These are phyloP conservation scores for Hystrix brachyura DNA, from an alignment of 2,113 vertebrate genomes.

Conservation along the genomic window DNA sequence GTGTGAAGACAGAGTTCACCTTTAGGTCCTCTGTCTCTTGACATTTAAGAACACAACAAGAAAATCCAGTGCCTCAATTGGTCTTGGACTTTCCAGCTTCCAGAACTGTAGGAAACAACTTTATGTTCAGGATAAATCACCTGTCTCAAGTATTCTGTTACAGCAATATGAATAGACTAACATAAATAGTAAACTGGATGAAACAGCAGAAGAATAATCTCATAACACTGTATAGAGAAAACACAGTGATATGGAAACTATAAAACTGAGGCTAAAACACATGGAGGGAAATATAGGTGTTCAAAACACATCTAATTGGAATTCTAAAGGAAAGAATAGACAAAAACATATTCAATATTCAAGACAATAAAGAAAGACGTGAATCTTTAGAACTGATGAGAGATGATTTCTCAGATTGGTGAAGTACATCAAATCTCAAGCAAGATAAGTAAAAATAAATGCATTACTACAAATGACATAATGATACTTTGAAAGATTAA, in stretches of 20 bases:
- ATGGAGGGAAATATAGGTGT: not conserved
- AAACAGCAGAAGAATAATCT: not conserved
- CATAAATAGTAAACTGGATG: not conserved
- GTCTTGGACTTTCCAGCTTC: not conserved
- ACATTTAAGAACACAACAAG: not conserved
- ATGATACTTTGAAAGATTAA: constrained; percentile 11
- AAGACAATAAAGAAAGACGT: not conserved
- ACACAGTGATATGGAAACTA: not conserved
- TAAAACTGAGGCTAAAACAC: not conserved
- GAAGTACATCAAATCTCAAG: not conserved
- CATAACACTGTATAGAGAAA: not conserved
- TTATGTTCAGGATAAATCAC: not conserved
- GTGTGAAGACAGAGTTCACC: not conserved
- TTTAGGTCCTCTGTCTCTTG: not conserved
- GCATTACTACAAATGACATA: not conserved
- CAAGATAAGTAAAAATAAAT: constrained; percentile 45
- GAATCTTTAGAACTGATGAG: not conserved
- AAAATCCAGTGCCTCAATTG: not conserved
- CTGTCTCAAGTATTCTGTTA: not conserved
- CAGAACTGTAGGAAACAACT: not conserved
- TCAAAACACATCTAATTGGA: not conserved
- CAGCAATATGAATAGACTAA: not conserved
- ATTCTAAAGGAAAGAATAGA: not conserved
- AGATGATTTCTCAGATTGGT: constrained; percentile 2
- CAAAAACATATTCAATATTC: not conserved